Conservation (phyloP, 2,113 vertebrate species). For the Machaerirhynchus nigripectus region DNA sequence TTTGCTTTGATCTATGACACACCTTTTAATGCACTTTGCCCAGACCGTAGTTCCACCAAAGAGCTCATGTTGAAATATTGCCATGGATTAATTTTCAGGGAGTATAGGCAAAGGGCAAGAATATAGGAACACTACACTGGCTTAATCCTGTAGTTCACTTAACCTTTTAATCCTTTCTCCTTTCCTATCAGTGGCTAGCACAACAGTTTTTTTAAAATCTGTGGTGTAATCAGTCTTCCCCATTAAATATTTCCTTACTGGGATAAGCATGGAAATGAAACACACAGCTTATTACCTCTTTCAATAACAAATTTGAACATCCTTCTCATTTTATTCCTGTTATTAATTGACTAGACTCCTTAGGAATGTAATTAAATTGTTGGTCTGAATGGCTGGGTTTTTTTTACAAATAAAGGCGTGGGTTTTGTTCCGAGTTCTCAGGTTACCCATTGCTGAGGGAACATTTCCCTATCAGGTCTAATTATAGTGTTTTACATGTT, state of each 20-base stretch:
- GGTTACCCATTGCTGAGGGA: background rate
- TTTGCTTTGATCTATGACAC: background rate
- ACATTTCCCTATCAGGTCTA: background rate
- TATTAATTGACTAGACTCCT: background rate
- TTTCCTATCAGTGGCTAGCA: background rate
- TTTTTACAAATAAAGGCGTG: background rate
- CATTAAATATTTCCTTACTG: background rate
- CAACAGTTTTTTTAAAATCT: background rate
- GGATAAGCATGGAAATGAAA: background rate
- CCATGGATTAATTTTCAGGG: background rate
- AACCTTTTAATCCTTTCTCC: background rate
- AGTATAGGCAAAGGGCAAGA: background rate
- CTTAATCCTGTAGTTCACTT: background rate
- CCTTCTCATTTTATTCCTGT: background rate
- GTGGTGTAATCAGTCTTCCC: background rate
- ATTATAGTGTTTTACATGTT: background rate
- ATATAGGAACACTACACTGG: background rate
- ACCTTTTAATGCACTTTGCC: background rate
- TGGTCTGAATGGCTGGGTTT: rapidly evolving
- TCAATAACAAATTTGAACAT: background rate
- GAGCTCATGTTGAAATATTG: background rate
- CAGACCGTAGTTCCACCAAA: background rate
- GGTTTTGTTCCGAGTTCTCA: background rate
- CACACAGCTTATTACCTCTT: background rate
- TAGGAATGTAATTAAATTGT: background rate